Evolutionary conservation across 2,888 invertebrate genomes (phyloP), one percentile per base, ranked within the genome.

Genomic region (Celastrina argiolus): DNA sequence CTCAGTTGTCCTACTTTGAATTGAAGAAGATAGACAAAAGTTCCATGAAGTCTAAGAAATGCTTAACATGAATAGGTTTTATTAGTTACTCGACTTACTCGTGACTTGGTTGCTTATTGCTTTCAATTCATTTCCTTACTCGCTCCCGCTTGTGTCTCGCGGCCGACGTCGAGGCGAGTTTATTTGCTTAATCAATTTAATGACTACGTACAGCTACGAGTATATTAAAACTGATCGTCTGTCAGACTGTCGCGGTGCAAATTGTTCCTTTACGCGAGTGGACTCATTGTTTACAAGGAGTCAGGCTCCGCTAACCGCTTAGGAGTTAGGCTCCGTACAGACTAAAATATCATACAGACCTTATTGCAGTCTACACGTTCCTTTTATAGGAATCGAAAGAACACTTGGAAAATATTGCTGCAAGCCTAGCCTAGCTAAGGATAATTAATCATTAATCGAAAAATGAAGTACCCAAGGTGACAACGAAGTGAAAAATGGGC

Each of bases 101-200:
- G 5, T 31, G 31, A 31, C 31, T 31, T 6, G 5, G 31, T 31
- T 1, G 4, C 5, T 31, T 31, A 5, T 28, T 5, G 28, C 5
- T 1, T 31, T 31, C 5, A 31, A 18, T 10, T 45, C 8, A 1
- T 8, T 45, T 45, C 18, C 8, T 16, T 8, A 18, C 8, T 10
- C 45, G 45, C 45, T 45, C 18, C 45, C 18, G 45, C 45, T 45
- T 8, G 45, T 45, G 10, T 10, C 10, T 7, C 10, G 16, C 10
- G 45, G 6, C 18, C 45, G 10, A 45, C 1, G 45, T 18, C 45
- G 18, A 10, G 18, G 45, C 18, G 18, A 45, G 68, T 64, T 70
- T 74, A 67, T 68, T 68, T 67, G 68, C 71, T 73, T 68, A 69
- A 74, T 74, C 71, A 72, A 69, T 69, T 72, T 45, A 45, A 70